These are phyloP conservation scores for Nymphicus hollandicus DNA, from an alignment of 2,113 vertebrate genomes.

Conservation along the genomic window DNA sequence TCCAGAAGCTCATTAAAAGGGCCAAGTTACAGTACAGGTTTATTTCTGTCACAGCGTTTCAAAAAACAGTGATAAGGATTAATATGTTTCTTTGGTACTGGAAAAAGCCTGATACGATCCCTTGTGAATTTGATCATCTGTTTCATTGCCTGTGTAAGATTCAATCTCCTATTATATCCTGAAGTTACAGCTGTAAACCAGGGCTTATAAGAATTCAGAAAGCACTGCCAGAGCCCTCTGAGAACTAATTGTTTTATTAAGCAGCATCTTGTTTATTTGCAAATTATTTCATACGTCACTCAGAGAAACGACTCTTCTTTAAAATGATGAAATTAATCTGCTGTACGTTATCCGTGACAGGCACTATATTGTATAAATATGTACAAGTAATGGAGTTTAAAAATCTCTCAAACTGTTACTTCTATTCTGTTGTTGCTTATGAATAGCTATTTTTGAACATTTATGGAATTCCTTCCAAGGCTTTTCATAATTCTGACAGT, in stretches of 20 bases:
- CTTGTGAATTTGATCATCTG: conserved; percentile 92
- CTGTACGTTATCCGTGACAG: conserved; percentile 44
- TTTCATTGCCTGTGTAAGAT: conserved; percentile 80
- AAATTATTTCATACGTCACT: conserved; percentile 66
- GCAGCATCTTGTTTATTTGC: conserved; percentile 71
- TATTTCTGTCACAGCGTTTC: conserved; percentile 83
- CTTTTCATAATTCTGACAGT: conserved; percentile 73
- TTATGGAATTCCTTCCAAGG: conserved; percentile 72
- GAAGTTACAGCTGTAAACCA: conserved; percentile 87
- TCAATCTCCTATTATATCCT: conserved; percentile 85
- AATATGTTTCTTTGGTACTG: conserved; percentile 87
- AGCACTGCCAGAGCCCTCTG: conserved; percentile 58
- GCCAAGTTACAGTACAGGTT: conserved; percentile 85
- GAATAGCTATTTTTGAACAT: conserved; percentile 69
- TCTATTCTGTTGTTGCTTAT: conserved; percentile 65
- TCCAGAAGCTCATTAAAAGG: conserved; percentile 87
- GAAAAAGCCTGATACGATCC: conserved; percentile 82
- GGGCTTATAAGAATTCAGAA: conserved; percentile 81
- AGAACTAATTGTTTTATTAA: conserved; percentile 79
- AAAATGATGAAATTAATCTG: conserved; percentile 50
- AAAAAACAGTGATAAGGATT: conserved; percentile 93
- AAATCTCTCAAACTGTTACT: conserved; percentile 68
- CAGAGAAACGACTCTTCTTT: conserved; percentile 15
- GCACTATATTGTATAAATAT: conserved; percentile 65
- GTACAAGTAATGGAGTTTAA: conserved; percentile 62